These are phyloP conservation scores for Gymnosoma rotundatum DNA, from an alignment of 2,888 invertebrate genomes.

Conservation along the genomic window DNA sequence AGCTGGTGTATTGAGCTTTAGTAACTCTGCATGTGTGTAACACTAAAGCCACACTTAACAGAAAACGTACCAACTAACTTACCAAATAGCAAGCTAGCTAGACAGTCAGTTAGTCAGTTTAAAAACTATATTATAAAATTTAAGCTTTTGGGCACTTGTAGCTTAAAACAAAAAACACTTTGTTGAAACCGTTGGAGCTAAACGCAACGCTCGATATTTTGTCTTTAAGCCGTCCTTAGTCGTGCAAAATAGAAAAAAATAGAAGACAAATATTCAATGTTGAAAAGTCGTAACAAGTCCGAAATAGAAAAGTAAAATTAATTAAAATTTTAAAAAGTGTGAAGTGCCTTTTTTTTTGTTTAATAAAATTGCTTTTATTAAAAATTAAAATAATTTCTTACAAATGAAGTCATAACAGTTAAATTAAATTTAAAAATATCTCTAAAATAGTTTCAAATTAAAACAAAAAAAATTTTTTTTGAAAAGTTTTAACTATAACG, in stretches of 20 bases:
- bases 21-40: constrained; percentile 18
- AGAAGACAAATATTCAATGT: constrained; percentile 56
- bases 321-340: constrained; percentile 43
- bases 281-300: constrained; percentile 68
- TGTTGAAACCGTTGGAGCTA: constrained; percentile 78
- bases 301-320: constrained; percentile 28
- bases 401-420: constrained; percentile 60
- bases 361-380: constrained; percentile 17
- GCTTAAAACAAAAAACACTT: constrained; percentile 75
- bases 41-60: constrained; percentile 58
- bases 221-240: constrained; percentile 67
- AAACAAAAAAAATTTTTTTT: constrained; percentile 8
- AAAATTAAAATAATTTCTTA: constrained; percentile 36
- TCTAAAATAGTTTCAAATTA: constrained; percentile 12
- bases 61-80: constrained; percentile 8
- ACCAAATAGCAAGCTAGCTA: constrained; percentile 20
- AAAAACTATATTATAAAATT: constrained; percentile 46
- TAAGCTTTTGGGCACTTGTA: constrained; percentile 70
- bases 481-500: constrained; percentile 5
- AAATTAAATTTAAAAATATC: constrained; percentile 10
- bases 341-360: constrained; percentile 28
- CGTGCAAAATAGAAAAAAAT: constrained; percentile 48
- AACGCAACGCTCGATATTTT: constrained; percentile 75
- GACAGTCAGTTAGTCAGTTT: constrained; percentile 21
- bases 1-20: constrained; percentile 37